Base-by-base conservation (phyloP, 2,888 invertebrate species). In the Sphecodes monilicornis region DNA sequence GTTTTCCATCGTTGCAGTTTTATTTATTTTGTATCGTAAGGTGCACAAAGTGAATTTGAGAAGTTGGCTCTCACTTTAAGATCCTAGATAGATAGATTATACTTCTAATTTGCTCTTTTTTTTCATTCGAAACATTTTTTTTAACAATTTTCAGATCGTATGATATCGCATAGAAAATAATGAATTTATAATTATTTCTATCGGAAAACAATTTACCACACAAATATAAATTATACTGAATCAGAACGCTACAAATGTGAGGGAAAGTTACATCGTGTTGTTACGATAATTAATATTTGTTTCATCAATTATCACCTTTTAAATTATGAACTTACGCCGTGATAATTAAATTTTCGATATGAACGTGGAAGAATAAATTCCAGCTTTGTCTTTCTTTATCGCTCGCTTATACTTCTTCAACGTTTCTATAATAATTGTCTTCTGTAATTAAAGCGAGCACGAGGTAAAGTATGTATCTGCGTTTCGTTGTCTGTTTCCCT, bases 371-470 rank as follows among this genome's bases (percentile, higher is more conserved):
- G 50, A 50, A 50, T 50, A 22, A 50, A 8, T 22, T 22, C 22
- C 50, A 8, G 13, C 4, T 16, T 36, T 3, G 1, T 10, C 10
- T 43, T 8, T 43, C 43, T 46, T 18, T 18, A 3, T 50, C 50
- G 0, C 50, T 22, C 50, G 6, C 50, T 6, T 6, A 50, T 22
- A 50, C 22, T 50, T 50, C 22, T 6, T 50, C 50, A 50, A 16
- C 26, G 29, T 60, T 60, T 16, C 60, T 60, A 26, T 29, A 57
- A 57, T 57, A 60, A 60, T 60, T 60, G 60, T 60, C 60, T 29
- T 16, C 16, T 32, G 29, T 29, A 60, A 60, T 60, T 60, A 60
- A 26, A 29, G 29, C 26, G 60, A 32, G 16, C 60, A 26, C 29
- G 26, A 29, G 29, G 29, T 32, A 60, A 60, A 60, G 16, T 32